Base-by-base conservation (phyloP, 2,797 vertebrate genomes). In the Moxostoma hubbsi region DNA sequence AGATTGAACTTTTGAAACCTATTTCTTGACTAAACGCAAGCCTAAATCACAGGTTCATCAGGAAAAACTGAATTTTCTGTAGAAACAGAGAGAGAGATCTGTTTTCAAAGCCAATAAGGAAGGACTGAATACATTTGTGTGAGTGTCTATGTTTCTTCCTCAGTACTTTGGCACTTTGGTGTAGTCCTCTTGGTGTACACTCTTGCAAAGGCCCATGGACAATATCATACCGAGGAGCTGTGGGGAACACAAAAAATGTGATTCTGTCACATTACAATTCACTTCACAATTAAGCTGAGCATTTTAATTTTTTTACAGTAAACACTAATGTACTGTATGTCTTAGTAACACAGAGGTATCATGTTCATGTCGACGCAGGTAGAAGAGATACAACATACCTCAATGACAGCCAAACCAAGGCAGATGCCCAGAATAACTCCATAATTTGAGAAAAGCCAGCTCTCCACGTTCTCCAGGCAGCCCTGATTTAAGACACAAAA, bases 111-210 rank as follows among this genome's bases (percentile, higher is more conserved):
- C 13, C 73, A 62, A 82, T 12, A 74, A 67, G 51, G 11, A 64
- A 61, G 66, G 8, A 50, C 64, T 54, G n/a, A 16, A 53, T 54
- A 46, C 5, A 16, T 75, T 43, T 78, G 49, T 75, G 59, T 36
- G 36, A 36, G 16, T 49, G 78, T 50, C 10, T n/a, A 18, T 59
- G 57, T 4, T 15, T n/a, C 36, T 4, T 51, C 57, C 79, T 94
- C 91, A 97, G 90, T 95, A 97, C 90, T 96, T 98, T 77, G 97
- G 96, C 85, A 99, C 97, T 93, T 98, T 97, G 92, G 94, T 98
- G 92, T 99, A 99, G 80, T 97, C 96, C 88, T 97, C 96, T 0
- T 89, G 94, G 53, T 92, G 95, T 66, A 98, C 82, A 66, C 92
- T 95, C 86, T 91, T 96, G 91, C 97, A 99, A 81, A 98, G 84